phyloP scores from a whole-genome alignment of 2,797 vertebrate species.

The Falco berigora region DNA sequence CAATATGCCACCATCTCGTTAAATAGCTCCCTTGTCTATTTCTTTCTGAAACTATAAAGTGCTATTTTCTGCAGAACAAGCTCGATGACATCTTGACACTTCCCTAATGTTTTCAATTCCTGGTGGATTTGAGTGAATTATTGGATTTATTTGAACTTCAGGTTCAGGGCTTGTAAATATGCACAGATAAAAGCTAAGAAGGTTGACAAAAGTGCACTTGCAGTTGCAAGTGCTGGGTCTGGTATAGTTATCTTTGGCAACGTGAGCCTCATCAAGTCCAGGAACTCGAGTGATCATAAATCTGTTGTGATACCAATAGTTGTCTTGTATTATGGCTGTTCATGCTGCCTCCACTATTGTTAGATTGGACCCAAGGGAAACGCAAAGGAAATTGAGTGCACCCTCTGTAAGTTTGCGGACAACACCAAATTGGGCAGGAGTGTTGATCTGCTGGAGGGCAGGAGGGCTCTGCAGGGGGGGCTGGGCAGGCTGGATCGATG shows the following conservation, averaged over 20 bases:
- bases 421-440: too few relatives aligned
- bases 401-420: too few relatives aligned
- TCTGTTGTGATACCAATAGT: background rate
- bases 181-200: slow-evolving; percentile 39
- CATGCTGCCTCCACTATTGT: background rate
- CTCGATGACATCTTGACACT: slow-evolving; percentile 58
- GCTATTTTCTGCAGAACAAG: slow-evolving; percentile 40
- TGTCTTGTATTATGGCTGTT: background rate
- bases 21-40: slow-evolving; percentile 60
- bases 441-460: too few relatives aligned
- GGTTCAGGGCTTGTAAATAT: slow-evolving; percentile 39
- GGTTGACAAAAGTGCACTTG: slow-evolving; percentile 14
- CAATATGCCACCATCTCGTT: slow-evolving; percentile 53
- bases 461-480: too few relatives aligned
- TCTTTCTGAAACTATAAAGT: slow-evolving; percentile 49
- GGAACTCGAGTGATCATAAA: background rate
- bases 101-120: slow-evolving; percentile 53
- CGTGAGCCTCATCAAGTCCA: background rate
- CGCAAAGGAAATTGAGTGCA: background rate
- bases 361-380: slow-evolving; percentile 15
- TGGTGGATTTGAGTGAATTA: slow-evolving; percentile 51
- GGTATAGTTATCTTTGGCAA: slow-evolving; percentile 11
- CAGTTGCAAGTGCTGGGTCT: background rate
- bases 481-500: too few relatives aligned
- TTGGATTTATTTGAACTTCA: slow-evolving; percentile 60